phyloP scores from a whole-genome alignment of 2,113 vertebrate species.

The Mirounga angustirostris region DNA sequence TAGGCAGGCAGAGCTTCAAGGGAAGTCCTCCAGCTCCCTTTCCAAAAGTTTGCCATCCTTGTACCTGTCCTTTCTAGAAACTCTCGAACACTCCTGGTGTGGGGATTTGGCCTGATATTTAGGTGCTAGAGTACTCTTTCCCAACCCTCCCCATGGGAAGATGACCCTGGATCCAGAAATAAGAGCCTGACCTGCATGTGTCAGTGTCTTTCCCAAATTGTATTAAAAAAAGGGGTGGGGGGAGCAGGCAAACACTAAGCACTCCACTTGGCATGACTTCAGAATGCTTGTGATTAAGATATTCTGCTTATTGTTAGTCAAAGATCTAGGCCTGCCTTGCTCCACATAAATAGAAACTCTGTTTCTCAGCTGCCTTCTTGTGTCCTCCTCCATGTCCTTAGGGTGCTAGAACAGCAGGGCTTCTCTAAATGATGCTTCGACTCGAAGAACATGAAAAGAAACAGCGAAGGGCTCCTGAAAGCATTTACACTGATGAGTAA shows the following conservation, averaged over 20 bases:
- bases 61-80: background rate
- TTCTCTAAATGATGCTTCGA: slow-evolving; percentile 26
- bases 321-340: slow-evolving; percentile 82
- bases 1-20: background rate
- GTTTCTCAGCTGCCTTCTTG: slow-evolving; percentile 59
- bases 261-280: slow-evolving; percentile 83
- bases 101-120: background rate
- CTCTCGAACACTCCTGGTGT: background rate
- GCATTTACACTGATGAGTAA: background rate
- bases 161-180: background rate
- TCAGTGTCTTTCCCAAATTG: background rate
- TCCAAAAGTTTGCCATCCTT: background rate
- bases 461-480: slow-evolving; percentile 27
- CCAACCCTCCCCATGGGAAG: background rate
- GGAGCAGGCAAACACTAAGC: slow-evolving; percentile 76
- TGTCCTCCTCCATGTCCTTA: slow-evolving; percentile 69
- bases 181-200: background rate
- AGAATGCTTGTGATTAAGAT: slow-evolving; percentile 82
- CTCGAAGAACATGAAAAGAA: slow-evolving; percentile 25
- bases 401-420: slow-evolving; percentile 62
- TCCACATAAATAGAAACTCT: slow-evolving; percentile 78
- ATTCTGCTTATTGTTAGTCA: slow-evolving; percentile 74
- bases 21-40: background rate
- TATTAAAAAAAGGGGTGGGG: slow-evolving; percentile 71
- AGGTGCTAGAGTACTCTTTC: too few relatives aligned